Conservation (phyloP, 2,113 vertebrate species). For the Brevimyrus niger region DNA sequence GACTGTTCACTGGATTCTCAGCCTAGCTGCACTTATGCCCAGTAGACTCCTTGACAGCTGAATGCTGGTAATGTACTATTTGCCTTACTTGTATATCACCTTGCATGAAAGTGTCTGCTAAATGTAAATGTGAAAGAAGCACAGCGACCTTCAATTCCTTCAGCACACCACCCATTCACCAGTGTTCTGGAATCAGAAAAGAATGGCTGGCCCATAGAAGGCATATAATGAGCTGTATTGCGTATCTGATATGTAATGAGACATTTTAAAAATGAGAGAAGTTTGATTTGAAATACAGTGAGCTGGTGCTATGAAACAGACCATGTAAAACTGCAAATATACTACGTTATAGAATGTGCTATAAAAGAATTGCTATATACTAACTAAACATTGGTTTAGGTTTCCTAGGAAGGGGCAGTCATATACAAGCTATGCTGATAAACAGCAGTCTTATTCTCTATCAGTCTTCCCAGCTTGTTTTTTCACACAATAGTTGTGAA, state of each 20-base stretch:
- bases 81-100: not conserved
- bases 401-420: not conserved
- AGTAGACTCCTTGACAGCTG: not conserved
- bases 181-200: not conserved
- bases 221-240: not conserved
- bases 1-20: not conserved
- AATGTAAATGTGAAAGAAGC: not conserved
- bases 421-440: not conserved
- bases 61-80: not conserved
- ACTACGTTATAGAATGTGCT: not conserved
- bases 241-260: not conserved
- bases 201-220: not conserved
- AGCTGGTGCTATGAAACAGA: not conserved
- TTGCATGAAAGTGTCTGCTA: not conserved
- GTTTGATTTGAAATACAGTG: not conserved
- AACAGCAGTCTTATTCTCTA: not conserved
- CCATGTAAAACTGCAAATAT: not conserved
- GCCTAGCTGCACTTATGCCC: not conserved
- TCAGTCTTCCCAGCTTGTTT: not conserved
- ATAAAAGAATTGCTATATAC: not conserved
- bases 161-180: not conserved
- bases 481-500: not conserved
- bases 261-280: not conserved
- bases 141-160: not conserved
- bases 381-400: not conserved